Percentiles rank a stretch among this genome's conserved stretches.
Evolutionary conservation across 2,797 vertebrate genomes (phyloP).

Genomic region (Pantherophis vulpinus): DNA sequence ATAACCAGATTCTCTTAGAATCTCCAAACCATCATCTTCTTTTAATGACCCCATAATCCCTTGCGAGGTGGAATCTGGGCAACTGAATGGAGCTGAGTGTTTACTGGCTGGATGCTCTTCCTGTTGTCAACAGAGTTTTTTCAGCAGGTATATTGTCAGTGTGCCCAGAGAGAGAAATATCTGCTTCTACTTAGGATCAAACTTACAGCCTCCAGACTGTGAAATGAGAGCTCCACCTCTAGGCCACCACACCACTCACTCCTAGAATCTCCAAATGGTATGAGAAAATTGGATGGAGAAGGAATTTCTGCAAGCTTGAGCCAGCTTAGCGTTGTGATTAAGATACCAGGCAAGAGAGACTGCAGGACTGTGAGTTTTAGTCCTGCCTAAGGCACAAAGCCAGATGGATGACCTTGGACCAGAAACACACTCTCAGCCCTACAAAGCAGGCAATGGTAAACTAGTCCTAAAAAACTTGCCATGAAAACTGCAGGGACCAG

Average conservation of each 20-base stretch:
- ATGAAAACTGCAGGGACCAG: not conserved
- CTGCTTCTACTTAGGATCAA: too few species aligned
- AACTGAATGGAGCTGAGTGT: too few species aligned
- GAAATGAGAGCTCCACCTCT: too few species aligned
- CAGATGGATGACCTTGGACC: not conserved
- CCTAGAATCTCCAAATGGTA: not conserved
- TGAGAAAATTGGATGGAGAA: not conserved
- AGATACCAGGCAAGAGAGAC: too few species aligned
- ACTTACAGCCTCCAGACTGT: too few species aligned
- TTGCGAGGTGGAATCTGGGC: too few species aligned
- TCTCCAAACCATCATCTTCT: not conserved
- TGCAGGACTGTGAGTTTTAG: not conserved
- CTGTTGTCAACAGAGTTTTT: too few species aligned
- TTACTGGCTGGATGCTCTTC: too few species aligned
- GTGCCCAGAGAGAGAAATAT: too few species aligned
- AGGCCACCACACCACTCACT: too few species aligned
- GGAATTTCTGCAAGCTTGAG: not conserved
- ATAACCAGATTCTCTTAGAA: not conserved
- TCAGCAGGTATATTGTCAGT: too few species aligned
- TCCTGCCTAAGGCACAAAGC: not conserved
- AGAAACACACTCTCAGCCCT: not conserved
- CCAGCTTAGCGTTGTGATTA: not conserved
- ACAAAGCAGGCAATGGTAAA: not conserved
- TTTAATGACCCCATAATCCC: too few species aligned
- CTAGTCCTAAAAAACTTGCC: not conserved